Conservation (phyloP, 2,888 invertebrate genomes). For the Agrotis ipsilon region DNA sequence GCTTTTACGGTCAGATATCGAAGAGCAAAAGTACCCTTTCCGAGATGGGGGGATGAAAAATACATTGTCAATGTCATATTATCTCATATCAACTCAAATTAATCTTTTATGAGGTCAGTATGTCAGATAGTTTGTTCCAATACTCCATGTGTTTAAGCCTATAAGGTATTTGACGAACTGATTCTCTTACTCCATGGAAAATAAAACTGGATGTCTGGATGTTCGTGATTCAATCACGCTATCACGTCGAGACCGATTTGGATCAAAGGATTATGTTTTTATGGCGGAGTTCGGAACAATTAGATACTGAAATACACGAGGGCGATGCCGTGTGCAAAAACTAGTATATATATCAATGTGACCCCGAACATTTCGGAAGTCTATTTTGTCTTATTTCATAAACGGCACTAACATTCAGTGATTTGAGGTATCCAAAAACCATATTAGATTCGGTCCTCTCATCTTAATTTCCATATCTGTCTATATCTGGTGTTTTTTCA, state of each 20-base stretch:
- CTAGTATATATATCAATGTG: not conserved
- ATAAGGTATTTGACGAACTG: slow-evolving; percentile 9
- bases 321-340: too few species aligned
- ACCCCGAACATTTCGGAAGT: slow-evolving; percentile 2
- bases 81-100: slow-evolving; percentile 33
- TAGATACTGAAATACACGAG: too few species aligned
- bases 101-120: slow-evolving; percentile 54
- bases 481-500: not conserved
- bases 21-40: too few species aligned
- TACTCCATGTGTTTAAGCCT: slow-evolving; percentile 4
- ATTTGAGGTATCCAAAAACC: slow-evolving; percentile 19
- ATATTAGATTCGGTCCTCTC: not conserved
- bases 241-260: too few species aligned
- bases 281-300: too few species aligned
- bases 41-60: too few species aligned
- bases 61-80: slow-evolving; percentile 45
- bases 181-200: slow-evolving; percentile 2
- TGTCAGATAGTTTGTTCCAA: slow-evolving; percentile 9
- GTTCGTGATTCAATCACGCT: too few species aligned
- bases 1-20: too few species aligned
- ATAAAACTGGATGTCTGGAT: not conserved
- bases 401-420: slow-evolving; percentile 39
- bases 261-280: too few species aligned
- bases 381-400: slow-evolving; percentile 30
- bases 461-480: not conserved